Base-by-base conservation (phyloP, 35 echinoderm and acorn worm species). In the Heliocidaris tuberculata region DNA sequence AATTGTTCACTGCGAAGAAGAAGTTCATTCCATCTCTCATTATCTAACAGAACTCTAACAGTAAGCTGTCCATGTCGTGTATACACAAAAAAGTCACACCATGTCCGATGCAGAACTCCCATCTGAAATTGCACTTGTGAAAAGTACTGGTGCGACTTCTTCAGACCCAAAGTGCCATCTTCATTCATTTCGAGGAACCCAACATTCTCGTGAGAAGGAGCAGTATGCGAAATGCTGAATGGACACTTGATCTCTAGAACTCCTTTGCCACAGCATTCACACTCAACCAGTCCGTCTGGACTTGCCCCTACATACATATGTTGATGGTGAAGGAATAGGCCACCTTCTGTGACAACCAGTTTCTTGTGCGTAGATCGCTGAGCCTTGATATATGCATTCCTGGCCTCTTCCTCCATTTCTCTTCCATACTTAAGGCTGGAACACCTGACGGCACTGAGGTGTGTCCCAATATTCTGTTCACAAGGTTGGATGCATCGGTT, bases 21-120 rank as follows among this genome's bases (percentile, higher is more conserved):
- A 86, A 86, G 85, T 86, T 86, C 85, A 31, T 86, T 31, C 85
- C 85, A 86, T 86, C 85, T 27, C 85, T 86, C 85, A 86, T 31
- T 30, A 31, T 86, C 85, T 13, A 86, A 86, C 24, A 30, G 9
- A 31, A 86, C 85, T 86, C 85, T 86, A 9, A 86, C 85, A 5
- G 85, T 86, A 86, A 10, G 0, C 9, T 86, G 85, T 86, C 35
- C 70, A 94, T 35, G 8, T 15, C 70, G 61, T 19, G 85, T 94
- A 70, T 95, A 95, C 12, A 97, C 96, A 95, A 97, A 97, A 35
- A 93, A 95, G 65, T 97, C 94, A 93, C 94, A 97, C 65, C 91
- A 95, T 70, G 47, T 92, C 11, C 89, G 95, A 24, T 93, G 19
- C 30, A 94, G 31, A 32, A 95, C 54, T 88, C 48, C 96, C 96